Evolutionary conservation across 1,140 invertebrate species (phyloP).

Genomic region (Brachionus rotundiformis): DNA sequence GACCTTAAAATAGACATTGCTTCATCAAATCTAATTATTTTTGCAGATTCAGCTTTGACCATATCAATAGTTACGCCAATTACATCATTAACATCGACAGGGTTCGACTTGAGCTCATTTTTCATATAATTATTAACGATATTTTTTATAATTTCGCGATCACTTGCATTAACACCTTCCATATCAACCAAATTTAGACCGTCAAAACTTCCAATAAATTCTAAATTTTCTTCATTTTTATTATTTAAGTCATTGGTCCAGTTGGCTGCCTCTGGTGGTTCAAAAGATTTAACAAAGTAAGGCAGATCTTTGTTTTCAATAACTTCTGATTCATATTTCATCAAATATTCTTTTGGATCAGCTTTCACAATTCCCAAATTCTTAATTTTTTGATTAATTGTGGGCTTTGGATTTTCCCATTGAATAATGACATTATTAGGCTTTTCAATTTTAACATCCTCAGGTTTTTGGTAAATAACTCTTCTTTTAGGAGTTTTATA

Average conservation of each 20-base stretch:
- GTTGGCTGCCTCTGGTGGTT: not conserved
- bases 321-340: not conserved
- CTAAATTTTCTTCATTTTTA: not conserved
- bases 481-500: constrained; percentile 38
- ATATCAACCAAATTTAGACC: not conserved
- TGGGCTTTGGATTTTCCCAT: not conserved
- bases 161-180: not conserved
- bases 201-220: constrained; percentile 15
- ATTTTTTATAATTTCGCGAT: not conserved
- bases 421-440: constrained; percentile 49
- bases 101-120: not conserved
- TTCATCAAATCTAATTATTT: constrained; percentile 19
- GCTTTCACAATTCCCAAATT: constrained; percentile 46
- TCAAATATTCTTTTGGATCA: constrained; percentile 39
- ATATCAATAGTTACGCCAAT: not conserved
- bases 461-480: constrained; percentile 40
- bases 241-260: not conserved
- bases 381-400: constrained; percentile 16
- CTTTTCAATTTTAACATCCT: not conserved
- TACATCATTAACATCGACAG: not conserved
- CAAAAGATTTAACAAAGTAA: not conserved
- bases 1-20: not conserved
- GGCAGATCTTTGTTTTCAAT: not conserved
- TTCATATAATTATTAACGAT: not conserved
- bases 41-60: constrained; percentile 1